Evolutionary conservation across 2,888 invertebrate genomes (phyloP).

Genomic region (Agonopterix alstromeriana): DNA sequence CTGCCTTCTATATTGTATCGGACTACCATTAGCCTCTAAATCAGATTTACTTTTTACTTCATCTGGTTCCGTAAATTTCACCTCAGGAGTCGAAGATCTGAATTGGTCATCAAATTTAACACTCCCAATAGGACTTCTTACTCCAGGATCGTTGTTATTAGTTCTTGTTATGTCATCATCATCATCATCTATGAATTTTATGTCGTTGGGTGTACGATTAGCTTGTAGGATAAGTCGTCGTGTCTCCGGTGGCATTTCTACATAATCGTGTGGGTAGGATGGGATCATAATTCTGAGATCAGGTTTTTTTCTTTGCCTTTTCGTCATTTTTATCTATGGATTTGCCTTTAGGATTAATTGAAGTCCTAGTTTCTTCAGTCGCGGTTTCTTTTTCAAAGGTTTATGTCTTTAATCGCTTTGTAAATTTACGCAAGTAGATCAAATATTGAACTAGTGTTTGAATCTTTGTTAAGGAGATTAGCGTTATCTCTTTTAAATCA

Average conservation of each 20-base stretch:
- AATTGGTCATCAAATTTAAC: constrained; percentile 5
- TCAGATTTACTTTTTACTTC: constrained; percentile 5
- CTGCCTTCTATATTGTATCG: constrained; percentile 29
- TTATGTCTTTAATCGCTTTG: background rate
- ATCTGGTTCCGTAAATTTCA: constrained; percentile 34
- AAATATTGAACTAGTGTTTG: background rate
- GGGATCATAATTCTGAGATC: constrained; percentile 54
- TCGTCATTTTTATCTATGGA: background rate
- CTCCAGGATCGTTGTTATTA: constrained; percentile 10
- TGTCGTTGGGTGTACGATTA: constrained; percentile 24
- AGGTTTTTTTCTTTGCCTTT: constrained; percentile 49
- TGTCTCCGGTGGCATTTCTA: constrained; percentile 55
- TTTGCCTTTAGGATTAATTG: background rate
- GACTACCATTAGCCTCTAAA: constrained; percentile 11
- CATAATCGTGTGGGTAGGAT: constrained; percentile 56
- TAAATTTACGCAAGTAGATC: background rate
- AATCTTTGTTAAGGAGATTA: constrained; percentile 2
- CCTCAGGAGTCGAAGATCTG: constrained; percentile 50
- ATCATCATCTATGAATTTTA: constrained; percentile 35
- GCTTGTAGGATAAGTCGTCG: constrained; percentile 34
- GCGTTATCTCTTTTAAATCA: constrained; percentile 3
- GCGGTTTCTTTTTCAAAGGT: too few species aligned
- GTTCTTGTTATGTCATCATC: constrained; percentile 10
- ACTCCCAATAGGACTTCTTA: constrained; percentile 13
- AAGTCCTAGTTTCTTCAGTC: too few species aligned